Conservation (phyloP, 2,888 invertebrate species). For the Sericinus montela region DNA sequence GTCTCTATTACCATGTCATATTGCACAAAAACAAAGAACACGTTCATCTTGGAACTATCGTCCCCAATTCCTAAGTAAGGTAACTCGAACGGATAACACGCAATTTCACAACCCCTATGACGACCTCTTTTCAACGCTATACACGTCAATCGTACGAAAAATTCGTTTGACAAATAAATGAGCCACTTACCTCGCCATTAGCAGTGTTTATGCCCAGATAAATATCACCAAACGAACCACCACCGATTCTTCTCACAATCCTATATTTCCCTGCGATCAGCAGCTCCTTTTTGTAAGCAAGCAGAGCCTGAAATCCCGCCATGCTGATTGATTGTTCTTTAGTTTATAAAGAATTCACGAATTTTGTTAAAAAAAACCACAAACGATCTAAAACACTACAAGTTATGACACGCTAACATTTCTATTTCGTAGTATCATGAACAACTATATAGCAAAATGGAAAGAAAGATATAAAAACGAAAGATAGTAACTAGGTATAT, state of each 20-base stretch:
- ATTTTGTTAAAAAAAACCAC: conserved; percentile 28
- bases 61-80: neutral
- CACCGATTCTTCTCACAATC: conserved; percentile 97
- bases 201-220: conserved; percentile 97
- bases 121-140: conserved; percentile 25
- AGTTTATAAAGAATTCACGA: conserved; percentile 27
- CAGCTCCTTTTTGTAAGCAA: conserved; percentile 79
- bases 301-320: conserved; percentile 36
- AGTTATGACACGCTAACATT: conserved; percentile 38
- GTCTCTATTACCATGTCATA: too few species aligned
- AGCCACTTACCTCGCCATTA: conserved; percentile 88
- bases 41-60: conserved; percentile 12
- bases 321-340: conserved; percentile 28
- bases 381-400: conserved; percentile 29
- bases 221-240: conserved; percentile 99
- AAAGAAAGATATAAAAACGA: conserved; percentile 34
- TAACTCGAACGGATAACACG: conserved; percentile 15
- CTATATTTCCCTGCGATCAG: conserved; percentile 96
- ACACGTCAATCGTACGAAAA: conserved; percentile 9
- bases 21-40: conserved; percentile 5
- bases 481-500: conserved; percentile 18
- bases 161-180: conserved; percentile 4
- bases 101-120: conserved; percentile 23
- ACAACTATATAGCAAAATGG: conserved; percentile 28
- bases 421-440: conserved; percentile 29